A percentile compares a stretch with the other conserved stretches of the same genome.
Conservation (phyloP, 2,888 invertebrate genomes). For the Drosophila putrida region DNA sequence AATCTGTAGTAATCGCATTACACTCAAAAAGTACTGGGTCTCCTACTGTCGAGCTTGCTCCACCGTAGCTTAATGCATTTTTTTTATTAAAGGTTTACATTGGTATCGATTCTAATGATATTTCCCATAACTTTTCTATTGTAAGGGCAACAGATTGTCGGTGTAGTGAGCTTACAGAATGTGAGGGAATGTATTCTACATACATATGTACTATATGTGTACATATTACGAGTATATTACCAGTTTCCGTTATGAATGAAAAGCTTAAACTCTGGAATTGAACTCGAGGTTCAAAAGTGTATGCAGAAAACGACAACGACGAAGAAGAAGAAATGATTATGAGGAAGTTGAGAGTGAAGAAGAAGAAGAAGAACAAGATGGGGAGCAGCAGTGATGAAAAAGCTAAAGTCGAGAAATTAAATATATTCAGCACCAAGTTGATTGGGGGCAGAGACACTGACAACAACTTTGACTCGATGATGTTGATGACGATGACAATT, state of each 20-base stretch:
- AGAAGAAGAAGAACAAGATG: background rate
- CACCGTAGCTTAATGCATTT: too few species aligned
- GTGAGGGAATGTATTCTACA: conserved; percentile 41
- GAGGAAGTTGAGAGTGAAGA: background rate
- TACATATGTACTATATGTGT: conserved; percentile 7
- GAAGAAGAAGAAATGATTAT: background rate
- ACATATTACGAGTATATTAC: conserved; percentile 31
- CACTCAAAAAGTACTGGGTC: too few species aligned
- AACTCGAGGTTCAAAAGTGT: conserved; percentile 48
- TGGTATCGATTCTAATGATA: too few species aligned
- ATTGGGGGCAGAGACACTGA: conserved; percentile 53
- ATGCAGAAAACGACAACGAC: too few species aligned
- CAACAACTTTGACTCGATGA: conserved; percentile 24
- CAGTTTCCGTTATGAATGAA: conserved; percentile 56
- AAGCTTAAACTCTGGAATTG: conserved; percentile 7
- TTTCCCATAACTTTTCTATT: background rate
- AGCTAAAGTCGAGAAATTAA: conserved; percentile 43
- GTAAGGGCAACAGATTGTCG: conserved; percentile 14
- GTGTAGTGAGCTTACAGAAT: background rate
- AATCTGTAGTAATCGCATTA: too few species aligned
- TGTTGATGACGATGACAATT: conserved; percentile 20
- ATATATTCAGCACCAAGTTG: conserved; percentile 48
- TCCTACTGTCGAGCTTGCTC: too few species aligned
- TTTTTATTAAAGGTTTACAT: too few species aligned
- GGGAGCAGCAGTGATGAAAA: conserved; percentile 15